Base-by-base conservation (phyloP, 1,140 invertebrate genomes). In the Drosophila novamexicana region DNA sequence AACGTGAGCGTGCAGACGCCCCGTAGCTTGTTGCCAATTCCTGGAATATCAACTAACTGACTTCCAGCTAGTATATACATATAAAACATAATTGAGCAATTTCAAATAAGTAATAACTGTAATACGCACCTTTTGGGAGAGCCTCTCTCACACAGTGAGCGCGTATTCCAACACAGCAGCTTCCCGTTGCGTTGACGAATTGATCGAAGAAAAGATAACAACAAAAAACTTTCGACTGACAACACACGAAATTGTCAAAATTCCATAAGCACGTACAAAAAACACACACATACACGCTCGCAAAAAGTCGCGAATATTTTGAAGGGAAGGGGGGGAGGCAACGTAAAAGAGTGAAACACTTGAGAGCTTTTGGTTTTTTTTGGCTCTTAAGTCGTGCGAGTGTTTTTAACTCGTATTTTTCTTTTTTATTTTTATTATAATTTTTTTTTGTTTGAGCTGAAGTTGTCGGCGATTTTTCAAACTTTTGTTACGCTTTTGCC, bases 401-500 rank as follows among this genome's bases (percentile, higher is more conserved):
- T 49, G 32, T 57, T 16, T 53, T 45, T 49, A 67, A 57, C 57
- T 56, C 63, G 49, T 61, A 14, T 54, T 29, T 10, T n/a, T 10
- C 36, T 67, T 68, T 47, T 50, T 32, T 44, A 36, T 56, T 56
- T 40, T 22, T 1, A 18, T 18, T 42, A 53, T 53, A n/a, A 22
- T 34, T 57, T 53, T n/a, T 16, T 40, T 22, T 44, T 16, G 14
- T 14, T 57, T 58, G 2, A 47, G 12, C 56, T 52, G 44, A 56
- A 74, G 50, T 71, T 39, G 47, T 44, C 18, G 50, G 12, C 54
- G 16, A 70, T 58, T 75, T 64, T 75, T 70, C 14, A 70, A 67
- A 75, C 66, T 75, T 71, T 75, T 57, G 66, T 75, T 62, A 69
- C 66, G 58, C 53, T 70, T 70, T 74, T 61, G 71, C 71, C 71